A percentile compares a stretch with the other conserved stretches of the same genome.
phyloP scores from a whole-genome alignment of 2,797 vertebrate species.

The Philypnodon macrostomus region DNA sequence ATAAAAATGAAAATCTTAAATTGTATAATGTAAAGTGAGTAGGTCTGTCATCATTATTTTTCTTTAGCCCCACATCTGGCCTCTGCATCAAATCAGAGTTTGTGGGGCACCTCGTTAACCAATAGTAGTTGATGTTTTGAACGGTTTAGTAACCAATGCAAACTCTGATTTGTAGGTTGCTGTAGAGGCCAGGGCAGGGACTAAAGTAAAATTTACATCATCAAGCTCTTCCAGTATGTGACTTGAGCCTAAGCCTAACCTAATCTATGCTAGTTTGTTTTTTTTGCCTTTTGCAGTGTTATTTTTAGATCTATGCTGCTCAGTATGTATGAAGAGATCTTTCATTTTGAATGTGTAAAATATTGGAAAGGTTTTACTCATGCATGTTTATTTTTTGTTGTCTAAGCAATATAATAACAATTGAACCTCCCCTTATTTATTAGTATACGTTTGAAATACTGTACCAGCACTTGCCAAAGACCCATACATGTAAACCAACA shows the following conservation, averaged over 20 bases:
- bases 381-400: slow-evolving; percentile 8
- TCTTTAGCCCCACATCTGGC: too few relatives aligned
- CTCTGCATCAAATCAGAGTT: too few relatives aligned
- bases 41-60: too few relatives aligned
- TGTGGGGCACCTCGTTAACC: too few relatives aligned
- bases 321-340: slow-evolving; percentile 6
- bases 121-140: too few relatives aligned
- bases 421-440: slow-evolving; percentile 14
- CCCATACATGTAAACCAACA: slow-evolving; percentile 19
- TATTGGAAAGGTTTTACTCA: slow-evolving; percentile 6
- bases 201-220: too few relatives aligned
- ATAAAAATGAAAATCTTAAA: too few relatives aligned
- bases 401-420: slow-evolving; percentile 6
- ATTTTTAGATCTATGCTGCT: slow-evolving; percentile 16
- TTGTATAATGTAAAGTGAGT: too few relatives aligned
- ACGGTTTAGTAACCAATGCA: too few relatives aligned
- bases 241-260: slow-evolving; percentile 12
- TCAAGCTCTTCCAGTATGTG: not conserved
- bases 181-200: too few relatives aligned
- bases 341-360: slow-evolving; percentile 25
- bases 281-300: slow-evolving; percentile 34
- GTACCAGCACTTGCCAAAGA: slow-evolving; percentile 56
- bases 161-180: too few relatives aligned
- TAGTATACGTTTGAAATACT: slow-evolving; percentile 22
- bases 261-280: too few relatives aligned